Base-by-base conservation (phyloP, 2,888 invertebrate genomes). In the Torymus tubicola region DNA sequence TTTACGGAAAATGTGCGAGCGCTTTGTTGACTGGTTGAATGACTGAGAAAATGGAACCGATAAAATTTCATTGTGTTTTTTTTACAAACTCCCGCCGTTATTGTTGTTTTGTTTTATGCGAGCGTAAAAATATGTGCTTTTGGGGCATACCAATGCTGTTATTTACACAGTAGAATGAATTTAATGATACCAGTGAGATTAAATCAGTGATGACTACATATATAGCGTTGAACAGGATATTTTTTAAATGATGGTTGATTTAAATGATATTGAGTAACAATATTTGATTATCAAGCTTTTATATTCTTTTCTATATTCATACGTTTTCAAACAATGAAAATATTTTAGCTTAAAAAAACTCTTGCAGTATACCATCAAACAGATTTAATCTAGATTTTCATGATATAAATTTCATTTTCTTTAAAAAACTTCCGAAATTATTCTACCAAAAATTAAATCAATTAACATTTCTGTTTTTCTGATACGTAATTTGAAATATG, bases 61-160 rank as follows among this genome's bases (percentile, higher is more conserved):
- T 80, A 61, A 82, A 73, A 77, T 80, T 82, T 80, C 69, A 82
- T 74, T 82, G 76, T 72, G 10, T 57, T 71, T 69, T 21, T n/a
- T n/a, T 50, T 11, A 8, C n/a, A 12, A 16, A 21, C 5, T 42
- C 18, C 24, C n/a, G 16, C 13, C 58, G 50, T 16, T 67, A 53
- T 72, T 76, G 61, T 76, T 68, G 14, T 57, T 68, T 80, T 60
- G 55, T 42, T 61, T 60, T 67, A 67, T 10, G 67, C 13, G 42
- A 13, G 42, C 42, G 8, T 42, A 8, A 42, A 42, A 42, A 42
- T 5, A 8, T n/a, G 0, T n/a, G 58, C 21, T 55, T 10, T 67
- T 74, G 1, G 21, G 53, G 24, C 50, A 61, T 10, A 2, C 18
- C 18, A 42, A 42, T 8, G 42, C 18, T 24, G 21, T 24, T 65